These are phyloP conservation scores for Zapornia atra DNA, from an alignment of 2,113 vertebrate species.

Conservation along the genomic window DNA sequence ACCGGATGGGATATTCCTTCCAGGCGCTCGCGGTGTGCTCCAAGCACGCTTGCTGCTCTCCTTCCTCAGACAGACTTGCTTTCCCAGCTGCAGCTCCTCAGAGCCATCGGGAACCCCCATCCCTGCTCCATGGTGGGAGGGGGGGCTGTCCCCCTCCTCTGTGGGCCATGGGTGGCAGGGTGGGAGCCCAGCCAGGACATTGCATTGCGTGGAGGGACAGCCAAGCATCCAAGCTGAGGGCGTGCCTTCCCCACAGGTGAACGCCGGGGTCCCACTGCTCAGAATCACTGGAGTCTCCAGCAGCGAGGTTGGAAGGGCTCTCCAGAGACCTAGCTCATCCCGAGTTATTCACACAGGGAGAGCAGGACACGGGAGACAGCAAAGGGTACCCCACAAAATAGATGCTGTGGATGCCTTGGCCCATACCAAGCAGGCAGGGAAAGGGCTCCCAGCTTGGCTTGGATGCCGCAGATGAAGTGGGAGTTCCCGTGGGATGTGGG, in stretches of 20 bases:
- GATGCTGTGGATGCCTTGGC: neutral
- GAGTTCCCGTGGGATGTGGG: fast-evolving
- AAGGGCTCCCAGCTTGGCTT: fast-evolving
- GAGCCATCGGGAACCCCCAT: neutral
- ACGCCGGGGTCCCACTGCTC: neutral
- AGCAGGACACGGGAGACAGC: neutral
- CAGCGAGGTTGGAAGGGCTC: neutral
- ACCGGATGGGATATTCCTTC: constrained; percentile 50
- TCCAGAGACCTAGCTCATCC: fast-evolving
- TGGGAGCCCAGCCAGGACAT: neutral
- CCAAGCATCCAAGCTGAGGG: neutral
- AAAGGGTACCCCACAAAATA: neutral
- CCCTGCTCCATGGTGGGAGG: fast-evolving
- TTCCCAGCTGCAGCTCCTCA: neutral
- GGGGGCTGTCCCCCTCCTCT: fast-evolving
- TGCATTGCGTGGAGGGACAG: neutral
- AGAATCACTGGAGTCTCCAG: neutral
- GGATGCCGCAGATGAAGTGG: fast-evolving
- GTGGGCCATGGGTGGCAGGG: fast-evolving
- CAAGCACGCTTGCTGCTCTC: neutral
- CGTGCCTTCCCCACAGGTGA: neutral
- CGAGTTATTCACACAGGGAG: neutral
- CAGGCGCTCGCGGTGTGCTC: neutral
- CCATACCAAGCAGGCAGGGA: neutral
- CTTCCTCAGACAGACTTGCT: fast-evolving